A percentile compares a stretch with the other conserved stretches of the same genome.
phyloP scores from a whole-genome alignment of 2,113 vertebrate species.

The Lucifuga dentata region DNA sequence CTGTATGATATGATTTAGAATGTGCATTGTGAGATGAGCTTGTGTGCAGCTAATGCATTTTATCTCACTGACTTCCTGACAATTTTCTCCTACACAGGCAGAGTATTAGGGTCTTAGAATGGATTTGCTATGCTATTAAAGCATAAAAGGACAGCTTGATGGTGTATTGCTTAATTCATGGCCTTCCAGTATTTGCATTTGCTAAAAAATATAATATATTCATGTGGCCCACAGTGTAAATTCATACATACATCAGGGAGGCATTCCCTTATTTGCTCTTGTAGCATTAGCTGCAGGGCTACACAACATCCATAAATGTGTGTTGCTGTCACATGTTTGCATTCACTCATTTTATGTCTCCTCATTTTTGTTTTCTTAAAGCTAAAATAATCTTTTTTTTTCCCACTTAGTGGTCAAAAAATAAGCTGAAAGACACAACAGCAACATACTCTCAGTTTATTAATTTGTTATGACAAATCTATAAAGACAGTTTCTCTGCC shows the following conservation, averaged over 20 bases:
- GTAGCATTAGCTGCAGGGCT: conserved; percentile 51
- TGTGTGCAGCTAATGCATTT: conserved; percentile 28
- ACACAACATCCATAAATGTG: background rate
- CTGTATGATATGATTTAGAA: conserved; percentile 69
- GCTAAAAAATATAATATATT: conserved; percentile 30
- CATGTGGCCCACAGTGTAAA: conserved; percentile 41
- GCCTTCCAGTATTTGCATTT: conserved; percentile 42
- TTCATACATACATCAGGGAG: conserved; percentile 46
- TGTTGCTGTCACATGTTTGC: too few relatives aligned
- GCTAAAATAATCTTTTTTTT: background rate
- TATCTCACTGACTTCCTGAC: conserved; percentile 16
- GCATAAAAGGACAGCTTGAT: conserved; percentile 56
- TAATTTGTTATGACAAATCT: too few relatives aligned
- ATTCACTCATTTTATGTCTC: background rate
- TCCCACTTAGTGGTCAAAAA: too few relatives aligned
- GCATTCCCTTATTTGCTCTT: conserved; percentile 64
- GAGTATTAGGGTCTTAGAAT: conserved; percentile 28
- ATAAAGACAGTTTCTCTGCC: too few relatives aligned
- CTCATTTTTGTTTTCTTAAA: conserved; percentile 30
- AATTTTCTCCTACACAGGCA: conserved; percentile 20
- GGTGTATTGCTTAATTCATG: conserved; percentile 49
- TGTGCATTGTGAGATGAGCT: conserved; percentile 53
- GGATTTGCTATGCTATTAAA: conserved; percentile 49
- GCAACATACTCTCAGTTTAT: too few relatives aligned
- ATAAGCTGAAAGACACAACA: too few relatives aligned